Evolutionary conservation across 1,140 invertebrate genomes (phyloP).

Genomic region (Philotrypesis tridentata): DNA sequence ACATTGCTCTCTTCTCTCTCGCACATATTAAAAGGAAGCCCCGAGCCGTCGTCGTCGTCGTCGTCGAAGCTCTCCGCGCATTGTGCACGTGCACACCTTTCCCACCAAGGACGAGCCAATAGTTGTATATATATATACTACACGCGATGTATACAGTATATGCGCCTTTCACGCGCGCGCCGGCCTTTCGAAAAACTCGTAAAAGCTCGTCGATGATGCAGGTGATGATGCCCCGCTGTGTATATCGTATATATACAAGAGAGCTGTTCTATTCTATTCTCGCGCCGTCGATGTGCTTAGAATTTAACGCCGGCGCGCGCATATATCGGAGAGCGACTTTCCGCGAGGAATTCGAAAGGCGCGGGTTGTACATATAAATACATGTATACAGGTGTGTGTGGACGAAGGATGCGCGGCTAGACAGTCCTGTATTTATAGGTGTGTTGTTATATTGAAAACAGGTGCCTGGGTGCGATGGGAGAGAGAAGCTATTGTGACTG

Average conservation of each 20-base stretch:
- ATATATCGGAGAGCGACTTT: not conserved
- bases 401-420: no score
- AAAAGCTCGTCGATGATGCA: not conserved
- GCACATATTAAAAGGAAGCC: not conserved
- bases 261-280: not conserved
- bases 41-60: no score
- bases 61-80: not conserved
- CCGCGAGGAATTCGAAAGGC: constrained; percentile 26
- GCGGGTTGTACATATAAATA: not conserved
- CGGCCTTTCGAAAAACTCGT: constrained; percentile 20
- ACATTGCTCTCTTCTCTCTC: not conserved
- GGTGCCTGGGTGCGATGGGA: not conserved
- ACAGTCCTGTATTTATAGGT: not conserved
- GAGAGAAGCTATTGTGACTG: not conserved
- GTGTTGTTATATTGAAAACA: not conserved
- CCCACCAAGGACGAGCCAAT: not conserved
- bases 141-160: no score
- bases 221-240: not conserved
- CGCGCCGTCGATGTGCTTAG: not conserved
- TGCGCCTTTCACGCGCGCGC: not conserved
- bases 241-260: no score
- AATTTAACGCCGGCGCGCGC: not conserved
- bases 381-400: no score
- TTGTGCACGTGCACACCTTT: not conserved
- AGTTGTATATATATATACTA: no score